These are phyloP conservation scores for Varanus komodoensis DNA, from an alignment of 2,113 vertebrate species.

Conservation along the genomic window DNA sequence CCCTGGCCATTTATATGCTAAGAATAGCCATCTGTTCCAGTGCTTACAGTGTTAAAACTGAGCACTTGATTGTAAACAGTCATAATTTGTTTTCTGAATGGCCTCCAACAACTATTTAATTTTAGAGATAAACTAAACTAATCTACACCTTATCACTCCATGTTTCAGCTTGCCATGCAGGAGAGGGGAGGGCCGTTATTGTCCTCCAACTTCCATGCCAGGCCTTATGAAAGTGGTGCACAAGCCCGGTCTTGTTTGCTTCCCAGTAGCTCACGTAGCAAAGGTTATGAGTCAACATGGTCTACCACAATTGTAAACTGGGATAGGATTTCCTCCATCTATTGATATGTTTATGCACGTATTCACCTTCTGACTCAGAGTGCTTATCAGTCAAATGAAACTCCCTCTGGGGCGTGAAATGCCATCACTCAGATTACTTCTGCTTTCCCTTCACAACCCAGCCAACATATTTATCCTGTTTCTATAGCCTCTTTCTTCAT, in stretches of 20 bases:
- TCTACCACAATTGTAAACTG: slow-evolving; percentile 48
- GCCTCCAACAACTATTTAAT: slow-evolving; percentile 54
- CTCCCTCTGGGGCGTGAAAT: slow-evolving; percentile 58
- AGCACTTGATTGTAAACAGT: slow-evolving; percentile 64
- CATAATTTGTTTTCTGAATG: slow-evolving; percentile 66
- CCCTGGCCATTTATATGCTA: slow-evolving; percentile 17
- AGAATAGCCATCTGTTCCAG: slow-evolving; percentile 46
- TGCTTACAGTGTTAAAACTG: slow-evolving; percentile 43
- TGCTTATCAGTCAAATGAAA: slow-evolving; percentile 59
- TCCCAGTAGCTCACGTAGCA: slow-evolving; percentile 61
- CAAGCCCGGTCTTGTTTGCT: slow-evolving; percentile 25
- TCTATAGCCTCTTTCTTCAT: slow-evolving; percentile 41
- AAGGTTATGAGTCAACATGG: slow-evolving; percentile 68
- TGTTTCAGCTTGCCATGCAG: slow-evolving; percentile 34
- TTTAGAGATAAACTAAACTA: slow-evolving; percentile 59
- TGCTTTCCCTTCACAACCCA: slow-evolving; percentile 53
- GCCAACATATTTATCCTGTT: slow-evolving; percentile 47
- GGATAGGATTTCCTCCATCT: slow-evolving; percentile 54
- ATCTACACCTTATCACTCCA: slow-evolving; percentile 52
- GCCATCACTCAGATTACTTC: slow-evolving; percentile 56
- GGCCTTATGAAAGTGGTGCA: not conserved
- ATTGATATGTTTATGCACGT: slow-evolving; percentile 57
- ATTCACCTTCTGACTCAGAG: slow-evolving; percentile 60
- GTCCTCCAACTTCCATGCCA: not conserved
- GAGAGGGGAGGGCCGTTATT: slow-evolving; percentile 37